These are phyloP conservation scores for Ahaetulla prasina DNA, from an alignment of 2,113 vertebrate species.

Conservation along the genomic window DNA sequence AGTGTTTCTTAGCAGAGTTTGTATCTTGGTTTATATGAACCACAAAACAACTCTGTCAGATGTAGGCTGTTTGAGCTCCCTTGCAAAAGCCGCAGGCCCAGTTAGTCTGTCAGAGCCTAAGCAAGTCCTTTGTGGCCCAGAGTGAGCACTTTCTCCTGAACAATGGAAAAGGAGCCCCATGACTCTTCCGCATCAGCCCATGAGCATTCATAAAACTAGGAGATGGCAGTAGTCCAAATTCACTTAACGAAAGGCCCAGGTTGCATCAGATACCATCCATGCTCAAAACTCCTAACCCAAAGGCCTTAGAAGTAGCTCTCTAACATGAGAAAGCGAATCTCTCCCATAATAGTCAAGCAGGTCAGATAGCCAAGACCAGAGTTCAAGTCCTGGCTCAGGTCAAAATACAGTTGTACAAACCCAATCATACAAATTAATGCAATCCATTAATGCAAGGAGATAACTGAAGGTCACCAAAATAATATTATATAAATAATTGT, in stretches of 20 bases:
- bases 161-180: neutral
- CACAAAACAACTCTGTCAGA: neutral
- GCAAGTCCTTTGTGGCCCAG: neutral
- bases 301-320: too few species aligned
- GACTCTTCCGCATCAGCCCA: neutral
- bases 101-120: neutral
- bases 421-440: neutral
- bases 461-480: neutral
- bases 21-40: neutral
- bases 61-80: neutral
- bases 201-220: neutral
- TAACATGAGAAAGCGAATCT: neutral
- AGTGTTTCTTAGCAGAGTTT: neutral
- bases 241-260: neutral
- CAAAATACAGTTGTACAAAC: neutral
- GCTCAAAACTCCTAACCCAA: neutral
- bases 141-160: neutral
- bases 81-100: neutral
- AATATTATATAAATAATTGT: neutral
- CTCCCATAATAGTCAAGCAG: neutral
- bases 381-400: neutral
- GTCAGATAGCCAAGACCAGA: neutral
- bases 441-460: neutral
- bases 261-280: too few species aligned
- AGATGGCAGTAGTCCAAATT: neutral